Base-by-base conservation (phyloP, 2,888 invertebrate species). In the Orthosia cruda region DNA sequence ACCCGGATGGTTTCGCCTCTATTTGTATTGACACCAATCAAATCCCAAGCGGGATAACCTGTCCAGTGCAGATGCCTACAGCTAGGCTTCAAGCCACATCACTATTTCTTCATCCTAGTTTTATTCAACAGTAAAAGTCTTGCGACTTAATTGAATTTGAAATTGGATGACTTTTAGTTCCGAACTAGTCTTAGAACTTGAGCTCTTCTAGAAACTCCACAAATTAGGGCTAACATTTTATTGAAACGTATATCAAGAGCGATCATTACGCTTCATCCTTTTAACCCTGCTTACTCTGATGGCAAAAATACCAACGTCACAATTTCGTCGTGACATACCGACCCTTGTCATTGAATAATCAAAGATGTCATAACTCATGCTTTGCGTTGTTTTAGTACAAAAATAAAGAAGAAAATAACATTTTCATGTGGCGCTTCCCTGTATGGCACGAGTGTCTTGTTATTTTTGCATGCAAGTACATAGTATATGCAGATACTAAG, bases 381-480 rank as follows among this genome's bases (percentile, higher is more conserved):
- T 76, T 65, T 58, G 20, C 52, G 26, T 76, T 75, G 61, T 74
- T 80, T 78, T 75, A 74, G 16, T 12, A 66, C 15, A 59, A 54
- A 66, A 59, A 52, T 55, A 61, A 58, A 68, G n/a, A 13, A 61
- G 32, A 32, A 3, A 50, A 63, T 13, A 77, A 71, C 69, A 74
- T 78, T 81, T 78, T 66, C 61, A 73, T 52, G 66, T 68, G 58
- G 40, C 62, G 32, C 18, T 62, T 67, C 57, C 23, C 26, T 77
- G 40, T 54, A 61, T 13, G 50, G n/a, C 55, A 73, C 63, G 72
- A 87, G 85, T 74, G 74, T 81, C 89, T 89, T 89, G 88, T 88
- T 89, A 89, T 87, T 81, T 84, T 83, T 71, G 68, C 74, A 81
- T 79, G 69, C 77, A 77, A 55, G 64, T 65, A 61, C 49, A 32